Evolutionary conservation across 2,888 invertebrate genomes (phyloP).

Genomic region (Eristalinus aeneus): DNA sequence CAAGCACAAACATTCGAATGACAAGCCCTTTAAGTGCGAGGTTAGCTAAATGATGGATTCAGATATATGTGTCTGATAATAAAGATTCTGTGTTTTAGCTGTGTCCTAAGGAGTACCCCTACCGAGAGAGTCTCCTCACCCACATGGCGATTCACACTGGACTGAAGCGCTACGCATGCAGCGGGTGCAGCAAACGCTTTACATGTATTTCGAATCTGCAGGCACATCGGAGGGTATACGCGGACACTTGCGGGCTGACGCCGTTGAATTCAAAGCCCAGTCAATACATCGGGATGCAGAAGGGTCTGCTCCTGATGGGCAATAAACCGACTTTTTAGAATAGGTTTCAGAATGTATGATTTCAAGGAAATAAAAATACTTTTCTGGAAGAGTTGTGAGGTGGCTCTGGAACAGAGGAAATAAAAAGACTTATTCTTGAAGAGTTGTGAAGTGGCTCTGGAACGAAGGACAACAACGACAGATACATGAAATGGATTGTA

Average conservation of each 20-base stretch:
- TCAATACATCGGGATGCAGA: slow-evolving; percentile 79
- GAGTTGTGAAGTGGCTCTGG: no score
- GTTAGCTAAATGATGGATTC: no score
- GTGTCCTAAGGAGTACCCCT: slow-evolving; percentile 81
- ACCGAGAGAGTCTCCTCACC: slow-evolving; percentile 81
- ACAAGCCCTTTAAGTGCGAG: slow-evolving; percentile 82
- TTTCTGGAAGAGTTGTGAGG: no score
- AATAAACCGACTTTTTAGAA: slow-evolving; percentile 74
- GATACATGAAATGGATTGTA: no score
- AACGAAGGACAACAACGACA: no score
- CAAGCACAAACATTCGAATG: slow-evolving; percentile 81
- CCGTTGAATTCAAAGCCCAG: slow-evolving; percentile 79
- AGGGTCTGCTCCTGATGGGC: slow-evolving; percentile 77
- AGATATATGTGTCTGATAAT: background rate
- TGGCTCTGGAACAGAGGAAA: no score
- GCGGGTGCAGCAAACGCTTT: slow-evolving; percentile 81
- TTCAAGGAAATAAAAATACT: background rate
- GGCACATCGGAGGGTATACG: slow-evolving; percentile 81
- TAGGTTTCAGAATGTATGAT: background rate
- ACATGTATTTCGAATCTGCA: slow-evolving; percentile 82
- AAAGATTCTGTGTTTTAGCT: slow-evolving; percentile 73
- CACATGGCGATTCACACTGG: slow-evolving; percentile 82
- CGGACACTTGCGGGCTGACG: slow-evolving; percentile 80
- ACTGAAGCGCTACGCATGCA: slow-evolving; percentile 81
- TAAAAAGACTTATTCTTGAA: background rate